Percentiles rank a stretch among this genome's conserved stretches.
phyloP scores from a whole-genome alignment of 2,113 vertebrate genomes.

The Mesocricetus auratus region DNA sequence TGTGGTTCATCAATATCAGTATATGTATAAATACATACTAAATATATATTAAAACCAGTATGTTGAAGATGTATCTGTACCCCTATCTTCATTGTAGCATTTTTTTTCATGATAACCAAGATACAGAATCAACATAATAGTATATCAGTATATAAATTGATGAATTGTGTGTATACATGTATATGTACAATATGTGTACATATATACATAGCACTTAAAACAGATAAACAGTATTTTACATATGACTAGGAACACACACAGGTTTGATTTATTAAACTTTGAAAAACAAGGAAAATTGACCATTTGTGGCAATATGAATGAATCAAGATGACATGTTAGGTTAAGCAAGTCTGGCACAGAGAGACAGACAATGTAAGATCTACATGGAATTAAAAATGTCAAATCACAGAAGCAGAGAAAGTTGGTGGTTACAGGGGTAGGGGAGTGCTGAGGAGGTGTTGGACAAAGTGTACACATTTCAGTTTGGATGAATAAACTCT shows the following conservation, averaged over 20 bases:
- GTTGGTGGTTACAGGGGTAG: neutral
- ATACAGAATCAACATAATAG: neutral
- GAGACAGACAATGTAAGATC: neutral
- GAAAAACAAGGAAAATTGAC: neutral
- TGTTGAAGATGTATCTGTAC: neutral
- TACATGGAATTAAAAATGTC: neutral
- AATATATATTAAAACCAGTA: too few relatives aligned
- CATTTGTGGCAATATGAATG: neutral
- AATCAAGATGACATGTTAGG: neutral
- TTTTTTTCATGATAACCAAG: neutral
- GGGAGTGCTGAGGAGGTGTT: neutral
- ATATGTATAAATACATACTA: neutral
- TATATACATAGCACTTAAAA: neutral
- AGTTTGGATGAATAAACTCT: neutral
- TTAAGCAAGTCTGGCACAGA: neutral
- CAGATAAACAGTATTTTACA: neutral
- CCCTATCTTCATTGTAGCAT: neutral
- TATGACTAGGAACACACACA: neutral
- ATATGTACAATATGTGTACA: neutral
- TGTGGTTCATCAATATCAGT: too few relatives aligned
- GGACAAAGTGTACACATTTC: neutral
- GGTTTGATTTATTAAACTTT: neutral
- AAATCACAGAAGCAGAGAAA: neutral
- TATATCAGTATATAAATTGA: neutral
- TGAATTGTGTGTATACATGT: neutral